Conservation (phyloP, 1,140 invertebrate species). For the Brachionus manjavacas region DNA sequence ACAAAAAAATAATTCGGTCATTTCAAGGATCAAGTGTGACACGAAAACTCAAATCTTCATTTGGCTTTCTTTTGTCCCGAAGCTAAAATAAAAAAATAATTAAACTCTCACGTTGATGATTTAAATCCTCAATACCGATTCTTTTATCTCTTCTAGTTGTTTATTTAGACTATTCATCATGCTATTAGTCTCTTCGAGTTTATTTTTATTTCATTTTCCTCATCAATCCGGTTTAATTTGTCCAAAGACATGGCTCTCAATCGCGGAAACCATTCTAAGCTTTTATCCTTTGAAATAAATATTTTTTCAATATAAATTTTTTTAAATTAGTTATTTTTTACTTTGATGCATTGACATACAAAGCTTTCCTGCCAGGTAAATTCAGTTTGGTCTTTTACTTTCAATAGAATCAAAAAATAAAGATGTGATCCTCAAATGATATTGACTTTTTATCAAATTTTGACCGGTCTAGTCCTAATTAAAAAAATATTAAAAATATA, state of each 20-base stretch:
- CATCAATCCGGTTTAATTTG: neutral
- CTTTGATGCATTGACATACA: conserved; percentile 85
- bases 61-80: neutral
- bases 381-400: conserved; percentile 95
- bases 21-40: neutral
- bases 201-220: neutral
- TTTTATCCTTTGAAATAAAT: conserved; percentile 64
- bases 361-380: conserved; percentile 99
- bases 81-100: neutral
- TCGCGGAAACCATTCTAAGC: conserved; percentile 92
- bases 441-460: conserved; percentile 98
- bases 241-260: conserved; percentile 22
- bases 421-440: conserved; percentile 97
- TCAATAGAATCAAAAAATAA: conserved; percentile 96
- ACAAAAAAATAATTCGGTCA: neutral
- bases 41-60: neutral
- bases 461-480: conserved; percentile 77
- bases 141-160: conserved; percentile 13
- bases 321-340: conserved; percentile 52
- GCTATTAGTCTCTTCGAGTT: neutral
- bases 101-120: neutral
- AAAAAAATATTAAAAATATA: conserved; percentile 1
- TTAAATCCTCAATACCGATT: neutral
- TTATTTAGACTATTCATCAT: neutral
- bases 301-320: neutral